Percentiles rank a stretch among this genome's conserved stretches.
Evolutionary conservation across 1,140 invertebrate species (phyloP).

Genomic region (Triops cancriformis): DNA sequence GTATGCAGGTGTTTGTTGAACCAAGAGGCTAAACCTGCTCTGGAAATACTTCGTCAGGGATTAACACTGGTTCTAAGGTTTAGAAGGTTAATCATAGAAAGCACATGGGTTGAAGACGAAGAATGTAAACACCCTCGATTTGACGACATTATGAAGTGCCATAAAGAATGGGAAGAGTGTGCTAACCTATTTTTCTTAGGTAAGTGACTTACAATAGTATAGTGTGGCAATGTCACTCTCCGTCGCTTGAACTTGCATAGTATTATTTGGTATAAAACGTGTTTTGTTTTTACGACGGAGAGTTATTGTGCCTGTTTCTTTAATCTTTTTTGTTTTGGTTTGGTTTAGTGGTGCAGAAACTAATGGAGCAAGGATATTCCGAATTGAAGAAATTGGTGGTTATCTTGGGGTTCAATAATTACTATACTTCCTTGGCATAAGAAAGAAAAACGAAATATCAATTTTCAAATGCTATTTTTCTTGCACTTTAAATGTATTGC

Average conservation of each 20-base stretch:
- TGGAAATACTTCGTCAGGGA: neutral
- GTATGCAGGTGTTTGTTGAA: neutral
- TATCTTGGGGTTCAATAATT: neutral
- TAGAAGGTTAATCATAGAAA: neutral
- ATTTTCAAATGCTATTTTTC: neutral
- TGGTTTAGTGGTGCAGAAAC: neutral
- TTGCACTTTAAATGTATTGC: neutral
- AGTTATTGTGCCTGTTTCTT: too few species aligned
- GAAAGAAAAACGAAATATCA: neutral
- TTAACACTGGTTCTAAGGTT: neutral
- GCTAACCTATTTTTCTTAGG: neutral
- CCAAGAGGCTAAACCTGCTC: neutral
- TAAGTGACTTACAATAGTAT: neutral
- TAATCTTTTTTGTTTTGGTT: neutral
- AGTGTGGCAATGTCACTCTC: neutral
- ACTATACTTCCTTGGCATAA: neutral
- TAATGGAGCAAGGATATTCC: neutral
- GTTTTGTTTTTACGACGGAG: too few species aligned
- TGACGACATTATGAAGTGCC: neutral
- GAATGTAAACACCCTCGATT: neutral
- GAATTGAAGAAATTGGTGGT: neutral
- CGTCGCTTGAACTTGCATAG: too few species aligned
- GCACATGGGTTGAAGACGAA: neutral
- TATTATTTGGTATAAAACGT: too few species aligned
- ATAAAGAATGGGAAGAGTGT: neutral